A percentile compares a stretch with the other conserved stretches of the same genome.
Conservation (phyloP, 2,113 vertebrate genomes). For the Micromys minutus region DNA sequence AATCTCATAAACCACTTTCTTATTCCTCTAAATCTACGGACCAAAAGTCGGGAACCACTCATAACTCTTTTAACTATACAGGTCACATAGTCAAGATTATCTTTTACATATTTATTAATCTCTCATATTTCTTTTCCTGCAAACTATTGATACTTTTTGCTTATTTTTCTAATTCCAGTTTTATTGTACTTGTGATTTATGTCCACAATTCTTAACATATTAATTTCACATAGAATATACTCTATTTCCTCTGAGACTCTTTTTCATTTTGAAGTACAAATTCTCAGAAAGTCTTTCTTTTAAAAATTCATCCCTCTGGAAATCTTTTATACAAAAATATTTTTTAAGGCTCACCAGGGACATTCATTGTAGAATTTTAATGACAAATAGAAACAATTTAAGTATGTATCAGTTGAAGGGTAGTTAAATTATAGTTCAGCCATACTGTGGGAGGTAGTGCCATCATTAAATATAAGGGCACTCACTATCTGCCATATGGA, state of each 20-base stretch:
- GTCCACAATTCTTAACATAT: conserved; percentile 34
- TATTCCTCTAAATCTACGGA: not conserved
- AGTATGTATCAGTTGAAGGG: not conserved
- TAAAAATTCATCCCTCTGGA: conserved; percentile 54
- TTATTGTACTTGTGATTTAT: conserved; percentile 37
- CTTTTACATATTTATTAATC: conserved; percentile 22
- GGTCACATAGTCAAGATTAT: conserved; percentile 21
- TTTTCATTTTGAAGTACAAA: conserved; percentile 49
- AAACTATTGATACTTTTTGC: not conserved
- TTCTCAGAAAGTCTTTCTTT: conserved; percentile 47
- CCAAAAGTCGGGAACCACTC: conserved; percentile 22
- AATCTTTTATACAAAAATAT: conserved; percentile 38
- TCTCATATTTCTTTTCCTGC: conserved; percentile 46
- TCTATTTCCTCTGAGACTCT: conserved; percentile 38
- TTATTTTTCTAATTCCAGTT: conserved; percentile 11
- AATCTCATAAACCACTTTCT: conserved; percentile 8
- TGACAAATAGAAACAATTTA: conserved; percentile 38
- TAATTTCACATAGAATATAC: conserved; percentile 37
- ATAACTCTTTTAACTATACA: conserved; percentile 25
- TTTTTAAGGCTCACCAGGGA: conserved; percentile 24
- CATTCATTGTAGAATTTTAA: conserved; percentile 49
- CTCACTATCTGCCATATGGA: not conserved
- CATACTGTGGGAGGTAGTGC: not conserved
- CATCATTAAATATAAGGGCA: not conserved
- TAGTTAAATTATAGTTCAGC: conserved; percentile 17